phyloP scores from a whole-genome alignment of 2,797 vertebrate species.

The Antrozous pallidus region DNA sequence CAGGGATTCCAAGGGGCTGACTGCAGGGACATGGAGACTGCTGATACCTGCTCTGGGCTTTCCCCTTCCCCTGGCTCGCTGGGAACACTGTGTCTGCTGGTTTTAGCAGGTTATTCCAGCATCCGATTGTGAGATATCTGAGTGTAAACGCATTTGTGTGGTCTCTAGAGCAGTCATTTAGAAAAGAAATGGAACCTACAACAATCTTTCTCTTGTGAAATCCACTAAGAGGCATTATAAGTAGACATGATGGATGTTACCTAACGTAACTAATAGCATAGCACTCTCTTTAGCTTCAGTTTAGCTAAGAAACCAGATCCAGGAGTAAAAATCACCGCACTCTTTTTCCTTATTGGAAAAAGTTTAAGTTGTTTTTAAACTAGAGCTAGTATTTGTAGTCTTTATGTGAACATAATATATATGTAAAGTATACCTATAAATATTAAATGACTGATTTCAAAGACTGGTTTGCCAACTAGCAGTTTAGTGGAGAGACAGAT shows the following conservation, averaged over 20 bases:
- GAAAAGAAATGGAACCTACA: background rate
- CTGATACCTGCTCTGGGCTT: background rate
- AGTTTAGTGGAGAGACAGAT: background rate
- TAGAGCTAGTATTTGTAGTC: background rate
- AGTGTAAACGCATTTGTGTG: background rate
- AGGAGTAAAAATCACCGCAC: background rate
- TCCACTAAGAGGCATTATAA: background rate
- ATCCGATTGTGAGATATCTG: constrained; percentile 6
- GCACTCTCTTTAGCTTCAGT: background rate
- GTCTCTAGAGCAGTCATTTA: background rate
- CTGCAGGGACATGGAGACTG: background rate
- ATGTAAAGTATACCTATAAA: background rate
- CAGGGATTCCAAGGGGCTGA: constrained; percentile 82
- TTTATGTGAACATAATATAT: background rate
- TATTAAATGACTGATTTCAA: constrained; percentile 30
- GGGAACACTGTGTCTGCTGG: constrained; percentile 19
- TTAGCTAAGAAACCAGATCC: background rate
- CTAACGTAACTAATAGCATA: background rate
- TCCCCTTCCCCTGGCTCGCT: background rate
- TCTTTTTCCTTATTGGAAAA: background rate
- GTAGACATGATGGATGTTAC: background rate
- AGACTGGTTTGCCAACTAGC: background rate
- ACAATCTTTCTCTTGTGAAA: background rate
- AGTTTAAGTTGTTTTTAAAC: background rate
- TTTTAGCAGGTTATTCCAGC: background rate